Evolutionary conservation across 2,113 vertebrate species (phyloP).

Genomic region (Octodon degus): DNA sequence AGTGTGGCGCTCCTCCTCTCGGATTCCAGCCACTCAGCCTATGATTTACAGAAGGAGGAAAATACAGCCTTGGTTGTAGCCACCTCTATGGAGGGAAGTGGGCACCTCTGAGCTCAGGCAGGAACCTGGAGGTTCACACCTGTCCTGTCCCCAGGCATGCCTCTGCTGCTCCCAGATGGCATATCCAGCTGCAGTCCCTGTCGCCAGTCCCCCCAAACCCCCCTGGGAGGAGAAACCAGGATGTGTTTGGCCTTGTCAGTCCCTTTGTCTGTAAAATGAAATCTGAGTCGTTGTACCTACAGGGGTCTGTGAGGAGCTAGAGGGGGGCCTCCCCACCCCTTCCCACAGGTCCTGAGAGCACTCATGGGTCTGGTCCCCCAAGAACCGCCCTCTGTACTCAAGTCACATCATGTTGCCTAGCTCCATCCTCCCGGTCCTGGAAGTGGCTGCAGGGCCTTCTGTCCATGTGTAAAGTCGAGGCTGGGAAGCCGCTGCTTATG

Average conservation of each 20-base stretch:
- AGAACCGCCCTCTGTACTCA: neutral
- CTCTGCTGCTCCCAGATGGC: neutral
- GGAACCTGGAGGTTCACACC: neutral
- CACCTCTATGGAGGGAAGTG: neutral
- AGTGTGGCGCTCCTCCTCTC: slow-evolving; percentile 25
- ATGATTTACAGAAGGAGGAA: slow-evolving; percentile 51
- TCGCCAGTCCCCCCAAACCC: neutral
- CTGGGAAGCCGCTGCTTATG: neutral
- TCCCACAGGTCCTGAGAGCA: accelerated
- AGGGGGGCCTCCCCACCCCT: too few relatives aligned
- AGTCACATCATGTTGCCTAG: neutral
- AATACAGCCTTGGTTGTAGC: neutral
- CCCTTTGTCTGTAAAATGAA: neutral
- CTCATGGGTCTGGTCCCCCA: neutral
- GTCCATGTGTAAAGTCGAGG: neutral
- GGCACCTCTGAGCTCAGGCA: neutral
- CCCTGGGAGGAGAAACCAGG: neutral
- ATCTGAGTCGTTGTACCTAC: neutral
- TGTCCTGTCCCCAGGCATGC: too few relatives aligned
- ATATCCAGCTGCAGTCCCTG: neutral
- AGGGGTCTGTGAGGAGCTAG: neutral
- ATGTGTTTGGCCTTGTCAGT: neutral
- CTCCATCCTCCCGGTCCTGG: neutral
- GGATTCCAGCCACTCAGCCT: slow-evolving; percentile 52
- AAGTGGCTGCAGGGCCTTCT: neutral